Evolutionary conservation across 2,797 vertebrate species (phyloP).

Genomic region (Allobates femoralis): DNA sequence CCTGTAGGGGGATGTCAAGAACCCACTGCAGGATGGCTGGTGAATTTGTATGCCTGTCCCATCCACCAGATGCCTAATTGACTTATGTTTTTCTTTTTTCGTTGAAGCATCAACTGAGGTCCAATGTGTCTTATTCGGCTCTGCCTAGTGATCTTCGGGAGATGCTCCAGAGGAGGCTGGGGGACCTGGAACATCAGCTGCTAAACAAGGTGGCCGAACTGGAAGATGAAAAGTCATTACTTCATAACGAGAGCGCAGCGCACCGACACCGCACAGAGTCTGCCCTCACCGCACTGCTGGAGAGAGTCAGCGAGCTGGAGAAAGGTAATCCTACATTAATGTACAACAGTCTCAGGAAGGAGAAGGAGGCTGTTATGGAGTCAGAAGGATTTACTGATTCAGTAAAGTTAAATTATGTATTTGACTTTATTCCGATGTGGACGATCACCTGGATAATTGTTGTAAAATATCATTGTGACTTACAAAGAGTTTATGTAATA

Average conservation of each 20-base stretch:
- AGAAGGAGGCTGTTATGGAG: background rate
- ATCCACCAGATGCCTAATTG: constrained; percentile 33
- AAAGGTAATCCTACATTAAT: constrained; percentile 79
- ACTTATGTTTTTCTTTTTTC: background rate
- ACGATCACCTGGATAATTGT: too few relatives aligned
- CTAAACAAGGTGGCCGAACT: constrained; percentile 91
- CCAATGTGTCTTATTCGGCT: constrained; percentile 82
- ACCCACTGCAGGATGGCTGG: background rate
- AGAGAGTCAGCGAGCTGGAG: constrained; percentile 92
- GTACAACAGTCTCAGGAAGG: background rate
- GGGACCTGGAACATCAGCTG: constrained; percentile 91
- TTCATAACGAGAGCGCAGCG: constrained; percentile 92
- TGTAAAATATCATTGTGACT: too few relatives aligned
- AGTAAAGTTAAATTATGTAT: background rate
- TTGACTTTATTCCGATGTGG: too few relatives aligned
- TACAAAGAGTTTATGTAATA: background rate
- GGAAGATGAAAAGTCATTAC: constrained; percentile 90
- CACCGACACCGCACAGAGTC: constrained; percentile 92
- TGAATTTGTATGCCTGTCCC: constrained; percentile 1
- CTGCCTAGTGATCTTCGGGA: constrained; percentile 89
- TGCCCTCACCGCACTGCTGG: constrained; percentile 86
- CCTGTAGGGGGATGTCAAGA: background rate
- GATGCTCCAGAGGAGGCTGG: constrained; percentile 89
- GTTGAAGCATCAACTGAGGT: constrained; percentile 88
- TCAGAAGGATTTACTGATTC: background rate